These are phyloP conservation scores for Teinopalpus imperialis DNA, from an alignment of 2,888 invertebrate genomes.

Conservation along the genomic window DNA sequence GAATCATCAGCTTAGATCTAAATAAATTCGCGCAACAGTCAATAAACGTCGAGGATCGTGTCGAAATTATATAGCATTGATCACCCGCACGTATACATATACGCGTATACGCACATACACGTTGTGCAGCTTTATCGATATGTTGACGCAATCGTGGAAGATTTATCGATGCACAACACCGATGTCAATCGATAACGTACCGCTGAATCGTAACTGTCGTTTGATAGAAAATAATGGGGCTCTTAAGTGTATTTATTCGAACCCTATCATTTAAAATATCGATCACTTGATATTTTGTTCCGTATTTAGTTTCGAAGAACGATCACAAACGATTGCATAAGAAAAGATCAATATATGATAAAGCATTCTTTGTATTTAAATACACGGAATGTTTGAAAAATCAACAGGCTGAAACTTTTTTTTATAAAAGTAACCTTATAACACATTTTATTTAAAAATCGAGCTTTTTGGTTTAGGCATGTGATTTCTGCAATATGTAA, in stretches of 20 bases:
- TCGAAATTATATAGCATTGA: constrained; percentile 1
- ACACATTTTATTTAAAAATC: no score
- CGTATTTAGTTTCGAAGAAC: constrained; percentile 14
- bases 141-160: constrained; percentile 18
- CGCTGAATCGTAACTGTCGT: constrained; percentile 23
- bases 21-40: neutral
- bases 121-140: constrained; percentile 19
- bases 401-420: no score
- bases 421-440: no score
- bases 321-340: neutral
- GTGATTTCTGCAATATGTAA: no score
- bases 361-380: no score
- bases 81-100: constrained; percentile 1
- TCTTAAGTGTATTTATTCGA: constrained; percentile 18
- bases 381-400: no score
- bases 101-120: neutral
- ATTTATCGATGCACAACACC: constrained; percentile 20
- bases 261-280: constrained; percentile 17
- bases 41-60: constrained; percentile 4
- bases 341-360: no score
- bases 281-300: constrained; percentile 10
- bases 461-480: no score
- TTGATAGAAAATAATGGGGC: constrained; percentile 21
- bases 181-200: constrained; percentile 23
- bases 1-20: neutral